phyloP scores from a whole-genome alignment of 2,888 invertebrate genomes.

The Cancer borealis region DNA sequence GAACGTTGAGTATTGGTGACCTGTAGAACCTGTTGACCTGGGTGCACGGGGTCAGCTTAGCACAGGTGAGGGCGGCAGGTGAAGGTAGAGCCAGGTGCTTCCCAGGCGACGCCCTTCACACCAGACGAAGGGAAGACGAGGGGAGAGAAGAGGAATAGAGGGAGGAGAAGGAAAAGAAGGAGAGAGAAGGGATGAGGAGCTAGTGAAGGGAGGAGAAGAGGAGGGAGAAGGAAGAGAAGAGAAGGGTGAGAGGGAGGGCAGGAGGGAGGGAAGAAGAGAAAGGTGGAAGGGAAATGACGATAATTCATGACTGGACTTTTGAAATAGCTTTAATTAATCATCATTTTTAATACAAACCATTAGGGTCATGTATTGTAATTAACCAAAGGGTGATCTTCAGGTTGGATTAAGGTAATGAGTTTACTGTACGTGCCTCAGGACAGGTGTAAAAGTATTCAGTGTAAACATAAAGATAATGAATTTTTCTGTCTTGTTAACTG shows the following conservation, averaged over 20 bases:
- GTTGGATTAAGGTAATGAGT: background rate
- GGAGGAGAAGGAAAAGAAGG: background rate
- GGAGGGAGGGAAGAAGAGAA: background rate
- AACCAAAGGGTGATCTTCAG: background rate
- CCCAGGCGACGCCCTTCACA: slow-evolving; percentile 18
- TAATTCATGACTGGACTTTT: background rate
- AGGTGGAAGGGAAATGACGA: background rate
- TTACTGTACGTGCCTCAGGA: background rate
- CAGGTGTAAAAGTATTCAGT: background rate
- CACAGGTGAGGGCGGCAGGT: background rate
- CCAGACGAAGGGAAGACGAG: background rate
- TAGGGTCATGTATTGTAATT: background rate
- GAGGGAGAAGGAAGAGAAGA: background rate
- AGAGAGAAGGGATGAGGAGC: background rate
- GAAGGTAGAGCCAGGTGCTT: background rate
- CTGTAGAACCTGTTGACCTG: background rate
- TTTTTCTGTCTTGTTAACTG: background rate
- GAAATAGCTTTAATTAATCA: background rate
- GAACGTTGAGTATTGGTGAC: background rate
- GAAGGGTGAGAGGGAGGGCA: background rate
- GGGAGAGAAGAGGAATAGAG: background rate
- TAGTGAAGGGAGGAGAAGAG: background rate
- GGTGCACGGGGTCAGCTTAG: slow-evolving; percentile 5
- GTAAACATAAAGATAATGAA: background rate
- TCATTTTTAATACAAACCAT: background rate